Conservation (phyloP, 2,888 invertebrate genomes). For the Stomorhina lunata region DNA sequence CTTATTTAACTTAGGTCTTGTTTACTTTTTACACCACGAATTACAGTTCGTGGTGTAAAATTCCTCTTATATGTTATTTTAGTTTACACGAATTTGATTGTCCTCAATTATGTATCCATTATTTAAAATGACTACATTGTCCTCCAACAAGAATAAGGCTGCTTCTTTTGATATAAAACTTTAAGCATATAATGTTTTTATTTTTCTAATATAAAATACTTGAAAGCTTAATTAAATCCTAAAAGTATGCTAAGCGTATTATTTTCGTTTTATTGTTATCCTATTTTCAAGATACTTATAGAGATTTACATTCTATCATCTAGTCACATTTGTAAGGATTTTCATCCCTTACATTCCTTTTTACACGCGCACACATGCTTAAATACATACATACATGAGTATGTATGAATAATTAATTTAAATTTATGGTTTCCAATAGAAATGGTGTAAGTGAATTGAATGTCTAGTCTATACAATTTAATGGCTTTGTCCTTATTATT, state of each 20-base stretch:
- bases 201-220: not conserved
- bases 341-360: not conserved
- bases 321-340: not conserved
- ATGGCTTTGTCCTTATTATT: constrained; percentile 2
- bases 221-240: not conserved
- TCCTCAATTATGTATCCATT: too few species aligned
- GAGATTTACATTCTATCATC: too few species aligned
- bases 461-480: not conserved
- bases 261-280: not conserved
- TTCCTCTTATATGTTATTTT: too few species aligned
- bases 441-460: constrained; percentile 29
- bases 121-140: too few species aligned
- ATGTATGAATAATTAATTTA: not conserved
- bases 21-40: too few species aligned
- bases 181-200: not conserved
- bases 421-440: not conserved
- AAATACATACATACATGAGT: not conserved
- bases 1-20: too few species aligned
- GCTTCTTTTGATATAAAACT: too few species aligned
- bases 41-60: too few species aligned
- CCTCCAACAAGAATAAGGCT: too few species aligned
- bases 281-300: not conserved
- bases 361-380: not conserved
- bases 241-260: not conserved
- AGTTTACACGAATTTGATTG: too few species aligned